phyloP scores from a whole-genome alignment of 2,797 vertebrate species.

The Otolemur crassicaudatus region DNA sequence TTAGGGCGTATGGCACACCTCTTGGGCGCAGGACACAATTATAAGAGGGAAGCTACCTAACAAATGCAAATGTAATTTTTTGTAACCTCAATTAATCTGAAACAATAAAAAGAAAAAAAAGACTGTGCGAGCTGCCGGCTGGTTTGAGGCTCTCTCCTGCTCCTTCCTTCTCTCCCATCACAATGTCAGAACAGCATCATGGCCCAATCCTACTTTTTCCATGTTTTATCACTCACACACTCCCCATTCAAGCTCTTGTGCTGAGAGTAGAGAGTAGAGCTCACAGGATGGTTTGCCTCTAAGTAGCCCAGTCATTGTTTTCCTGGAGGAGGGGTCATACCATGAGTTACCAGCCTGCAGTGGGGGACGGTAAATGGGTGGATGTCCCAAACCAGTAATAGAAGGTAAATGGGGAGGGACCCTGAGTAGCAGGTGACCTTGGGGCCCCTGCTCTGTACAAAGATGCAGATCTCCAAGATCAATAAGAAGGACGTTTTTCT shows the following conservation, averaged over 20 bases:
- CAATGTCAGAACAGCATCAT: background rate
- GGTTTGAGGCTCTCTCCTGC: background rate
- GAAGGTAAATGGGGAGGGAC: rapidly evolving
- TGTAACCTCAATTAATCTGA: too few species aligned
- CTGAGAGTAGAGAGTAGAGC: background rate
- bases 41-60: too few species aligned
- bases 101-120: too few species aligned
- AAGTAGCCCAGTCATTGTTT: background rate
- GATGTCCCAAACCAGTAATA: background rate
- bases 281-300: background rate
- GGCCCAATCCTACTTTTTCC: background rate
- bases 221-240: background rate
- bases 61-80: too few species aligned
- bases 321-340: background rate
- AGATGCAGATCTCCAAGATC: background rate
- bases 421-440: rapidly evolving
- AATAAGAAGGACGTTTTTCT: background rate
- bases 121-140: background rate
- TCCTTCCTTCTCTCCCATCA: background rate
- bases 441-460: background rate
- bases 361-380: background rate
- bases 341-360: background rate
- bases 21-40: too few species aligned
- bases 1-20: too few species aligned
- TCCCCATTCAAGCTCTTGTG: rapidly evolving